Evolutionary conservation across 1,140 invertebrate species (phyloP), one percentile per base, ranked within the genome.

Genomic region (Daktulosphaira vitifoliae): DNA sequence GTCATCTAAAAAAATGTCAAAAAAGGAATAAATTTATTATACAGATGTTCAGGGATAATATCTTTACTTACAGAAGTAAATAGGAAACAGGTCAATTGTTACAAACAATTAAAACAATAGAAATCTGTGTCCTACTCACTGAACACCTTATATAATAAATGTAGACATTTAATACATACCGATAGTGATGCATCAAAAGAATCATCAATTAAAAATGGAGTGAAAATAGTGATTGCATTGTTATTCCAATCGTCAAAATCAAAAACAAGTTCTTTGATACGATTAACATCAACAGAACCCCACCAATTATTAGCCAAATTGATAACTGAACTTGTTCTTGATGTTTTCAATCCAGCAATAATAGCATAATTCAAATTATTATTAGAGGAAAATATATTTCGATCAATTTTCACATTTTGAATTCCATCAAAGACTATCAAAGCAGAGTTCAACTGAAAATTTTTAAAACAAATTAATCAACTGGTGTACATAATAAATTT

Each of bases 211-310:
- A 97, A 79, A 75, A 86, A 99, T 0, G 95, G 96, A 65, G 83
- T 81, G 75, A 88, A 99, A 18, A 86, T 80, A 0, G 93, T 94
- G 38, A 95, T 83, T 0, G 94, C 93, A 74, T 94, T 95, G 76
- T 93, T 92, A 73, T 99, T 99, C 96, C 96, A 98, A 73, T 98
- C 96, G 75, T 99, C 94, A 78, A 99, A 98, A 78, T 99, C 97
- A 75, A 99, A 99, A 69, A 99, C 96, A 72, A 86, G 82, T 50
- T 84, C 80, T 68, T 83, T 80, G 26, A 99, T 98, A 33, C 79
- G 76, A 6, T 73, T 73, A 42, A 87, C 80, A 59, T 88, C 81
- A 3, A 76, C 76, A 4, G 84, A 86, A 8, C 95, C 96, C 96
- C 96, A 99, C 89, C 90, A 99, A 75, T 99, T 99, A 73, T 96